Base-by-base conservation (phyloP, 1,140 invertebrate species). In the Telenomus remus region DNA sequence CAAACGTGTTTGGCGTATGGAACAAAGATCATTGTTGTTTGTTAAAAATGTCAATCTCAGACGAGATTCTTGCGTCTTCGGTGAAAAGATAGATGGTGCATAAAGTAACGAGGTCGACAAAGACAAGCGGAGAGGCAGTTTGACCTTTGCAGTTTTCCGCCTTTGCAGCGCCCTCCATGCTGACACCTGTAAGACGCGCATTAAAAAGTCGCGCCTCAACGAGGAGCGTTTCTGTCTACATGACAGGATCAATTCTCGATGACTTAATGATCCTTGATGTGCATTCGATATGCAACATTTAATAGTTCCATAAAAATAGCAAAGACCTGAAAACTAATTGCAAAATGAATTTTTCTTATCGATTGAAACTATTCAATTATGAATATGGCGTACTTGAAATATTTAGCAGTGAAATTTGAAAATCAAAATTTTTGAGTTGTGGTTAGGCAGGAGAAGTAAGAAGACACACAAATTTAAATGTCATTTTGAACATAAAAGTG, bases 91-190 rank as follows among this genome's bases (percentile, higher is more conserved):
- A 74, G 73, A 82, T 80, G 69, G 77, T 43, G 69, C 64, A 74
- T 69, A 70, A 78, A 63, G 75, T 70, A 79, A 81, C 64, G 74
- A 78, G 69, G 61, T 68, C 78, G 76, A 72, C 50, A 65, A 79
- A 84, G 81, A 73, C 82, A 64, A 43, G 16, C 55, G 69, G 34
- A 79, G 79, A 78, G 73, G 60, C 35, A 56, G 64, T 43, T 78
- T 82, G 84, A 85, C 84, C 84, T 85, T 85, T 85, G 80, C 78
- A 85, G 81, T 84, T 85, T 84, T 84, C 80, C 73, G 78, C 66
- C 59, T 68, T 48, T 55, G 54, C 37, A 76, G 68, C 68, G 68
- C 57, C 59, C 77, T 77, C 72, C 79, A 48, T 19, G 54, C 76
- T 64, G 78, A 80, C 80, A 84, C 76, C 78, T 80, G 76, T 64